Base-by-base conservation (phyloP, 2,888 invertebrate species). In the Yponomeuta evonymella region DNA sequence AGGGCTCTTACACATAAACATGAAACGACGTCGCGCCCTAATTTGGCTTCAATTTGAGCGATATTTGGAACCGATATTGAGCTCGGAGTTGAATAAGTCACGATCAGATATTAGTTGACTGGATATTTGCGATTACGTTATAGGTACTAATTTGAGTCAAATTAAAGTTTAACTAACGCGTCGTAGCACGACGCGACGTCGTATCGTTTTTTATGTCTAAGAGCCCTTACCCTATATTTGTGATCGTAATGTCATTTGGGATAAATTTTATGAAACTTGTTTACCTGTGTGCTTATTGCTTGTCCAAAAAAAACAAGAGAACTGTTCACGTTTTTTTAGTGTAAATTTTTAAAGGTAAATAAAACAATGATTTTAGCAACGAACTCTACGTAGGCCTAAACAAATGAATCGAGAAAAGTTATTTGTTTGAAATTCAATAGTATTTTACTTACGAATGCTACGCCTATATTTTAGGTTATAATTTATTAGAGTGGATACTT, bases 401-500 rank as follows among this genome's bases (percentile, higher is more conserved):
- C 48, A 63, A 33, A 48, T 69, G 69, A 43, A 63, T 12, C 69
- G 62, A 69, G 62, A 58, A 69, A 23, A 58, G 5, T 30, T 33
- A 69, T 69, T 58, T 58, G 15, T 58, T 58, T 58, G 2, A 58
- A 58, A 58, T 58, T 15, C 1, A 58, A 15, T 15, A 58, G 15
- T 58, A 63, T 70, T 62, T 70, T 70, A 33, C 58, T 36, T 70
- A 63, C 33, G 33, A 67, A 11, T 63, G 30, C 30, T 36, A 43
- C 36, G 15, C 29, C 62, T 48, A 10, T 10, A 63, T 62, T 71
- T 68, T 71, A 69, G 48, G 48, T 51, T 70, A 33, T 64, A 33
- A 51, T 69, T 70, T 36, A 23, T 23, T 65, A 62, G 48, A 58
- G 64, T 51, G 1, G n/a, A 9, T 48, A 75, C 73, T 79, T 77